Evolutionary conservation across 2,113 vertebrate species (phyloP).

Genomic region (Pelvicachromis taeniatus): DNA sequence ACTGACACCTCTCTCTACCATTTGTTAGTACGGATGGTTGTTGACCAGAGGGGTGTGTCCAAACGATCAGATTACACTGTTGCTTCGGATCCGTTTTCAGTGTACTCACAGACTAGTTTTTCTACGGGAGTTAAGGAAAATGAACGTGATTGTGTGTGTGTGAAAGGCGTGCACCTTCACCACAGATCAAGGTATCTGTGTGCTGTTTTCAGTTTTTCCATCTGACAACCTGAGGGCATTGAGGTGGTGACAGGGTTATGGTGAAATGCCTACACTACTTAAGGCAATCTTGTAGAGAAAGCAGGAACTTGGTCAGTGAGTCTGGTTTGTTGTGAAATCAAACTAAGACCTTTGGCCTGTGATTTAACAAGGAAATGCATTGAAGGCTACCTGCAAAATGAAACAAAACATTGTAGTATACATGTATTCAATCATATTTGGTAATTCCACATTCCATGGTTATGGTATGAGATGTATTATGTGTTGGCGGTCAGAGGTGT

Average conservation of each 20-base stretch:
- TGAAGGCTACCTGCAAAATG: background rate
- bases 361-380: background rate
- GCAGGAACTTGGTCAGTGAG: constrained; percentile 18
- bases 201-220: constrained; percentile 1
- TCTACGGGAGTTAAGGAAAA: background rate
- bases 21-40: constrained; percentile 11
- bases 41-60: constrained; percentile 54
- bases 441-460: background rate
- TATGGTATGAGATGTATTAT: background rate
- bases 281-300: background rate
- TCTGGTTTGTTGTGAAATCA: constrained; percentile 37
- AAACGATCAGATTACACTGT: constrained; percentile 50
- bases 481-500: background rate
- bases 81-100: constrained; percentile 29
- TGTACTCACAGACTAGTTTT: constrained; percentile 30
- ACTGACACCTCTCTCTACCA: background rate
- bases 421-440: background rate
- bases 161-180: background rate
- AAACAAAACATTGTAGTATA: background rate
- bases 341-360: background rate
- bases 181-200: background rate
- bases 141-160: background rate
- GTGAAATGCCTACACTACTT: background rate
- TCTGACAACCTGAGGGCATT: constrained; percentile 9
- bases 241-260: constrained; percentile 7